phyloP scores from a whole-genome alignment of 2,888 invertebrate genomes.

The Lasius fuliginosus region DNA sequence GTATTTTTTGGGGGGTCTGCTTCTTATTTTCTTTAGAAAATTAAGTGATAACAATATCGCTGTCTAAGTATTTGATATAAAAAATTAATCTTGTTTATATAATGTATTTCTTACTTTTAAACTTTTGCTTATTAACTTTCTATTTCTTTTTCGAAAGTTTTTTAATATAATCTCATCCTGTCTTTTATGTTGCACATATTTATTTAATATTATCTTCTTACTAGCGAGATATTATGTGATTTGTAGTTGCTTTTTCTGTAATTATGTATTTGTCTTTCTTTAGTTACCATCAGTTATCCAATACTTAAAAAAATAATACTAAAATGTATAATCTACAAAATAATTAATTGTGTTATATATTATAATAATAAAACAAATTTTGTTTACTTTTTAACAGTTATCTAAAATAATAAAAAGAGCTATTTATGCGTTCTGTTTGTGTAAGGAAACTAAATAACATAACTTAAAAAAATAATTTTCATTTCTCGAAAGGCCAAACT shows the following conservation, averaged over 20 bases:
- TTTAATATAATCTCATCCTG: background rate
- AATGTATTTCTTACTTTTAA: slow-evolving; percentile 22
- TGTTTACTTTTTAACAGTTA: background rate
- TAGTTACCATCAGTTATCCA: slow-evolving; percentile 81
- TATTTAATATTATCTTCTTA: slow-evolving; percentile 35
- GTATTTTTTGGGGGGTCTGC: slow-evolving; percentile 9
- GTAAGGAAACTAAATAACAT: slow-evolving; percentile 30
- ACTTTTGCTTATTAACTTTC: slow-evolving; percentile 51
- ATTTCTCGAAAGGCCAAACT: slow-evolving; percentile 67
- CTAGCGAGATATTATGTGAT: slow-evolving; percentile 37
- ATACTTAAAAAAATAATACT: slow-evolving; percentile 77
- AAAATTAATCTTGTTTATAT: slow-evolving; percentile 14
- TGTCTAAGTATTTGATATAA: slow-evolving; percentile 25
- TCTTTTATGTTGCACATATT: slow-evolving; percentile 31
- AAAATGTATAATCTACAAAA: slow-evolving; percentile 13
- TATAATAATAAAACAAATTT: background rate
- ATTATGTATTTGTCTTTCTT: slow-evolving; percentile 65
- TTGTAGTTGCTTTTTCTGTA: slow-evolving; percentile 54
- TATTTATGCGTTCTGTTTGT: background rate
- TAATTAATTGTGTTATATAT: background rate
- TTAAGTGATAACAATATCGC: slow-evolving; percentile 32
- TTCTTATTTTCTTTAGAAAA: slow-evolving; percentile 34
- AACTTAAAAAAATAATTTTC: slow-evolving; percentile 50
- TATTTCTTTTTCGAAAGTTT: slow-evolving; percentile 18
- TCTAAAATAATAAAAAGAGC: slow-evolving; percentile 3